A percentile compares a stretch with the other conserved stretches of the same genome.
phyloP scores from a whole-genome alignment of 1,140 invertebrate genomes.

The Caenorhabditis tropicalis region DNA sequence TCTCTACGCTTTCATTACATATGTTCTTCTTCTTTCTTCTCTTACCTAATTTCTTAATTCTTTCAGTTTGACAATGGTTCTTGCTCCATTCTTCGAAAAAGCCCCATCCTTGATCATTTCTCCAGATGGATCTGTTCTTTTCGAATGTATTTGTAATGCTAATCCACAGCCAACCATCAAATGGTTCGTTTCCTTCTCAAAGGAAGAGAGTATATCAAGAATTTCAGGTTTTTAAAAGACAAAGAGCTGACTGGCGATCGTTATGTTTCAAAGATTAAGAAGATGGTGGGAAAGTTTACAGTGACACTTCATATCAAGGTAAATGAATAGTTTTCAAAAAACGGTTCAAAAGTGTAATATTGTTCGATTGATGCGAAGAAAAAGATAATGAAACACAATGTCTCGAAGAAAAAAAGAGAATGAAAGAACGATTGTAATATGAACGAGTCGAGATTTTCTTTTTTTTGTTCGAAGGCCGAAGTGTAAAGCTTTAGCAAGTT shows the following conservation, averaged over 20 bases:
- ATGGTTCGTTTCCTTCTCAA: slow-evolving; percentile 41
- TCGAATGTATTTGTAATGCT: slow-evolving; percentile 61
- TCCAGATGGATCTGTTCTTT: slow-evolving; percentile 62
- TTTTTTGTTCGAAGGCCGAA: no score
- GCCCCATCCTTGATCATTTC: slow-evolving; percentile 57
- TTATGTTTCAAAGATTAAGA: slow-evolving; percentile 60
- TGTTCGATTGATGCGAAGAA: background rate
- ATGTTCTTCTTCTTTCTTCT: background rate
- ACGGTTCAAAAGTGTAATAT: background rate
- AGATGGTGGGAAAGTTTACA: slow-evolving; percentile 60
- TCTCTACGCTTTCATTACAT: slow-evolving; percentile 28
- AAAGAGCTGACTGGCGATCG: slow-evolving; percentile 59
- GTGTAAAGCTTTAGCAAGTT: no score
- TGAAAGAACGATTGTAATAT: no score
- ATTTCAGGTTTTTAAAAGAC: slow-evolving; percentile 57
- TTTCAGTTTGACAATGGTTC: slow-evolving; percentile 34
- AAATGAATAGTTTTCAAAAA: background rate
- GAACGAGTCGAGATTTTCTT: no score
- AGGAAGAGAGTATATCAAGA: background rate
- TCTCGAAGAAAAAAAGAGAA: background rate
- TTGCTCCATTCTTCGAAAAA: slow-evolving; percentile 62
- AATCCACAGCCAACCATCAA: slow-evolving; percentile 61
- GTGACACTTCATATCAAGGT: slow-evolving; percentile 60
- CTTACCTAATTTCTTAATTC: background rate
- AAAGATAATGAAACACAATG: background rate